Percentiles rank a stretch among this genome's conserved stretches.
phyloP scores from a whole-genome alignment of 2,888 invertebrate genomes.

The Scrobipalpa costella region DNA sequence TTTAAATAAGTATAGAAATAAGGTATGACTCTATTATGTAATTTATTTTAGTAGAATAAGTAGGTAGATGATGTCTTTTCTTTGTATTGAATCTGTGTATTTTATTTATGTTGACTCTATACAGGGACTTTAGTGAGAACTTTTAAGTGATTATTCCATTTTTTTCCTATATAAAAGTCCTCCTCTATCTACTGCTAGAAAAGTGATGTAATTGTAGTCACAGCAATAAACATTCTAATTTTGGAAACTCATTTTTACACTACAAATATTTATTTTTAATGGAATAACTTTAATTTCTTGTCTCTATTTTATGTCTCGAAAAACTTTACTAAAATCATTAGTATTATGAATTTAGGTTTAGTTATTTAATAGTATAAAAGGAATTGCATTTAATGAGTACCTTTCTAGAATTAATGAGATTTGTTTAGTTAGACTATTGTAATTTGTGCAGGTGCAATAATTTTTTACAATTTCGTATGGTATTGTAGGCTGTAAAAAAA shows the following conservation, averaged over 20 bases:
- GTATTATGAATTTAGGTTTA: not conserved
- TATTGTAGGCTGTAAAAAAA: not conserved
- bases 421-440: not conserved
- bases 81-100: too few relatives aligned
- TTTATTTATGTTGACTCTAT: not conserved
- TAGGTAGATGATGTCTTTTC: too few relatives aligned
- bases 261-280: too few relatives aligned
- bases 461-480: not conserved
- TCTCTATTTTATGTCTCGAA: not conserved
- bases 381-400: slow-evolving; percentile 13
- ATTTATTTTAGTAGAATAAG: too few relatives aligned
- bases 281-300: not conserved
- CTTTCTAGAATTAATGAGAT: not conserved
- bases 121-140: not conserved
- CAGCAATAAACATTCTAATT: too few relatives aligned
- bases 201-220: too few relatives aligned
- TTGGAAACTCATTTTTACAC: too few relatives aligned
- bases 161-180: not conserved
- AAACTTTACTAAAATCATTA: not conserved
- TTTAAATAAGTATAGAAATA: too few relatives aligned
- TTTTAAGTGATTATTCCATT: not conserved
- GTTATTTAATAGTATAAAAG: not conserved
- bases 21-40: too few relatives aligned
- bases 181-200: not conserved
- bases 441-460: slow-evolving; percentile 9